A percentile compares a stretch with the other conserved stretches of the same genome.
Conservation (phyloP, 2,888 invertebrate species). For the Drosophila nigricruria region DNA sequence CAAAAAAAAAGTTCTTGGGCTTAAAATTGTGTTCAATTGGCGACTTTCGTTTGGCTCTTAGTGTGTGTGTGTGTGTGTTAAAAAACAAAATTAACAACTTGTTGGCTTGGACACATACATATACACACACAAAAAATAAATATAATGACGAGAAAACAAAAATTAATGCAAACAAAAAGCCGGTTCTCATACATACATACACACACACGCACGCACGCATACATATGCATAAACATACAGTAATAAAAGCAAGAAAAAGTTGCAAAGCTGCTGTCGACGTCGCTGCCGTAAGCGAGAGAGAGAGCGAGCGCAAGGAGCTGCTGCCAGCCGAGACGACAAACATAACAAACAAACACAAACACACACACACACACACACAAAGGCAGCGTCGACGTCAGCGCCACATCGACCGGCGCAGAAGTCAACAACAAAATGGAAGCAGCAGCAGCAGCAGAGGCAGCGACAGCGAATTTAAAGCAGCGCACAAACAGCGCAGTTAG, state of each 20-base stretch:
- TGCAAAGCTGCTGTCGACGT: slow-evolving; percentile 54
- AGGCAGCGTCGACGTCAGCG: slow-evolving; percentile 47
- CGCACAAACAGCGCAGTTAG: slow-evolving; percentile 5
- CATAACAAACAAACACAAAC: slow-evolving; percentile 60
- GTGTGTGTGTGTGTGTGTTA: slow-evolving; percentile 17
- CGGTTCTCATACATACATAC: slow-evolving; percentile 63
- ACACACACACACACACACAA: slow-evolving; percentile 25
- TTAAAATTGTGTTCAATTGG: slow-evolving; percentile 55
- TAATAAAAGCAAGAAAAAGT: slow-evolving; percentile 54
- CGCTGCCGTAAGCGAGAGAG: slow-evolving; percentile 29
- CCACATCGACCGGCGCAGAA: slow-evolving; percentile 73
- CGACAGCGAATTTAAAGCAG: slow-evolving; percentile 24
- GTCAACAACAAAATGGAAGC: slow-evolving; percentile 58
- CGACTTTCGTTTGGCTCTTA: slow-evolving; percentile 68
- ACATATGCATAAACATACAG: neutral
- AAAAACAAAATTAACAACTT: slow-evolving; percentile 67
- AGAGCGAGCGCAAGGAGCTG: slow-evolving; percentile 39
- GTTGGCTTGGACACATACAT: slow-evolving; percentile 41
- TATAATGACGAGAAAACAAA: slow-evolving; percentile 54
- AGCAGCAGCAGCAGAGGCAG: slow-evolving; percentile 24
- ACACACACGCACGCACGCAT: slow-evolving; percentile 2
- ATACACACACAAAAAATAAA: slow-evolving; percentile 13
- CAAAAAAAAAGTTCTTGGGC: slow-evolving; percentile 23
- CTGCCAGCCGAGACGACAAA: slow-evolving; percentile 56
- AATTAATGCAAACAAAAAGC: slow-evolving; percentile 79